Conservation (phyloP, 2,797 vertebrate species). For the Esox lucius region DNA sequence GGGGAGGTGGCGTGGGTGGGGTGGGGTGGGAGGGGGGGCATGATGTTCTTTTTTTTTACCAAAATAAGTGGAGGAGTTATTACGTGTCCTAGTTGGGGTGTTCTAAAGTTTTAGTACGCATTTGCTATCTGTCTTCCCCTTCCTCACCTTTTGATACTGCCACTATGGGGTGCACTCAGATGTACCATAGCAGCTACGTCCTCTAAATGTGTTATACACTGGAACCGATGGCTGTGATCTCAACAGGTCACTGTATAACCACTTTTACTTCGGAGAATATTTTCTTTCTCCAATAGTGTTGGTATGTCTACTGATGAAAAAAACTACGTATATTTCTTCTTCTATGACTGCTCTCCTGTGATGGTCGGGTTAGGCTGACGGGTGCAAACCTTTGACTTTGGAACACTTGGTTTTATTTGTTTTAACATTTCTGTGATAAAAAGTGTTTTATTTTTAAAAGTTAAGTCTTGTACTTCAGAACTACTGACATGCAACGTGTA, state of each 20-base stretch:
- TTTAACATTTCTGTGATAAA: conserved; percentile 48
- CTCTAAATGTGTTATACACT: conserved; percentile 65
- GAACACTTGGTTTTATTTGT: conserved; percentile 45
- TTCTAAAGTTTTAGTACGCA: conserved; percentile 41
- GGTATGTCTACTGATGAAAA: conserved; percentile 50
- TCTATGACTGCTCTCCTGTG: conserved; percentile 62
- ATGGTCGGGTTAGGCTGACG: conserved; percentile 48
- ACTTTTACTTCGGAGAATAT: conserved; percentile 48
- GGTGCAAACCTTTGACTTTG: conserved; percentile 39
- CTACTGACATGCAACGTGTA: conserved; percentile 73
- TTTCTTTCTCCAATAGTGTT: conserved; percentile 32
- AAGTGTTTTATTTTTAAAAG: conserved; percentile 37
- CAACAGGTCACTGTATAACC: conserved; percentile 53
- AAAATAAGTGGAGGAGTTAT: conserved; percentile 52
- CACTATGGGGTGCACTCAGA: conserved; percentile 30
- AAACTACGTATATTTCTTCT: conserved; percentile 14
- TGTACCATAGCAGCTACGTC: conserved; percentile 32
- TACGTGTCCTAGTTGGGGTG: conserved; percentile 45
- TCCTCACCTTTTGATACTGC: conserved; percentile 13
- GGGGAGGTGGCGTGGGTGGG: not conserved
- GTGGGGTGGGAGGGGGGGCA: not conserved
- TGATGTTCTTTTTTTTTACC: conserved; percentile 37
- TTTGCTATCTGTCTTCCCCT: conserved; percentile 36
- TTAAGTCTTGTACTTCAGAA: conserved; percentile 62
- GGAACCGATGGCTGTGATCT: conserved; percentile 59